phyloP scores from a whole-genome alignment of 2,797 vertebrate species.

The Bovichtus diacanthus region DNA sequence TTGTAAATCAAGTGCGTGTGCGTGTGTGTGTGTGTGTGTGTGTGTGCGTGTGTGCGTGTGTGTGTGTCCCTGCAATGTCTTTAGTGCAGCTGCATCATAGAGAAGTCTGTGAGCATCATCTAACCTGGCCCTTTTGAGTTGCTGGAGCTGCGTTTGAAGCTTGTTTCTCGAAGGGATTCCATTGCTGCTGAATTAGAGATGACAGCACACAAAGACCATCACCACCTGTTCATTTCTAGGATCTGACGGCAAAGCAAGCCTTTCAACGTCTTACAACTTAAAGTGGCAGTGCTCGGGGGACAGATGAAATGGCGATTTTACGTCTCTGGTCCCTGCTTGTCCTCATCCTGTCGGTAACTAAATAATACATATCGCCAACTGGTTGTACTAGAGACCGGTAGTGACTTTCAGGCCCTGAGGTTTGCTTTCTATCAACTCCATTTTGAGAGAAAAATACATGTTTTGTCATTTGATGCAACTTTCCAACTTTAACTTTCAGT shows the following conservation, averaged over 20 bases:
- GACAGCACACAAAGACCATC: conserved; percentile 66
- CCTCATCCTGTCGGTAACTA: conserved; percentile 1
- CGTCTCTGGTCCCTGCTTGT: conserved; percentile 7
- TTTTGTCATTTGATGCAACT: neutral
- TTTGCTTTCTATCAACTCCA: neutral
- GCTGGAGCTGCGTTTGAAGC: conserved; percentile 55
- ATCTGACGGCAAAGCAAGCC: conserved; percentile 61
- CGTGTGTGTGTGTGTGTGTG: no score
- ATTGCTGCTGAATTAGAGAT: conserved; percentile 48
- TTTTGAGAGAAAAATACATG: neutral
- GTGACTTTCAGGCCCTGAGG: neutral
- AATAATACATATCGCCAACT: conserved; percentile 23
- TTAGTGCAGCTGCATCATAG: conserved; percentile 29
- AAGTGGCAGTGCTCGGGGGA: conserved; percentile 41
- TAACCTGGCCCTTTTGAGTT: conserved; percentile 42
- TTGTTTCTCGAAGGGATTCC: conserved; percentile 46
- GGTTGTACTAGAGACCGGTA: no score
- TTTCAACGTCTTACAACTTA: conserved; percentile 48
- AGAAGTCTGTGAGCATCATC: conserved; percentile 28
- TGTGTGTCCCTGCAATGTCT: conserved; percentile 16
- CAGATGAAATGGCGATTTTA: conserved; percentile 34
- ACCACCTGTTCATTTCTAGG: conserved; percentile 48
- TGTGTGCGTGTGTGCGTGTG: conserved; percentile 19
- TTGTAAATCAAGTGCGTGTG: conserved; percentile 33
- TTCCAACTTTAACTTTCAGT: neutral